Evolutionary conservation across 2,888 invertebrate species (phyloP).

Genomic region (Cheilosia soror): DNA sequence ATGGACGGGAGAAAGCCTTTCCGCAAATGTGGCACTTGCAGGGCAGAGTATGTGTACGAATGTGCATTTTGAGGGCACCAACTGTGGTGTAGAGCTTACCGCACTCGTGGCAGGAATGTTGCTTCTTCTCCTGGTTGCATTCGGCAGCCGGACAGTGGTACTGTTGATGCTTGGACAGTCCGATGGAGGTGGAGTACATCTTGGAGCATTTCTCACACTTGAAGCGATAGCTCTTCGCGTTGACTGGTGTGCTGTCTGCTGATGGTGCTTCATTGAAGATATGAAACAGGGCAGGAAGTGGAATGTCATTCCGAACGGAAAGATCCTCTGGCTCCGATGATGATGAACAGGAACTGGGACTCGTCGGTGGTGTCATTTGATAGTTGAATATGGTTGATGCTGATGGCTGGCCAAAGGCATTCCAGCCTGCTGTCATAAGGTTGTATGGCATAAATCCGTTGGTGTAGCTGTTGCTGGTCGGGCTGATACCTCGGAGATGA

Average conservation of each 20-base stretch:
- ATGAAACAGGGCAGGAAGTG: conserved; percentile 81
- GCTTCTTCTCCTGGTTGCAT: conserved; percentile 93
- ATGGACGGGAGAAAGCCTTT: conserved; percentile 83
- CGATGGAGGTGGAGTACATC: conserved; percentile 97
- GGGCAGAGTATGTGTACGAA: conserved; percentile 82
- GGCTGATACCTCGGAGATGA: conserved; percentile 80
- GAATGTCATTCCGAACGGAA: conserved; percentile 81
- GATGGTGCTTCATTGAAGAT: conserved; percentile 79
- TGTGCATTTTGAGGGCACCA: conserved; percentile 83
- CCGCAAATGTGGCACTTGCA: conserved; percentile 83
- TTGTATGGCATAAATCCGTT: conserved; percentile 80
- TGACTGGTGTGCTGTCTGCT: conserved; percentile 28
- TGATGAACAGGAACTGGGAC: conserved; percentile 80
- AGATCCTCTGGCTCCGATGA: conserved; percentile 82
- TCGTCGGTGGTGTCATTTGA: conserved; percentile 81
- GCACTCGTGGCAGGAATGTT: conserved; percentile 83
- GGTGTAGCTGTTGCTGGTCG: conserved; percentile 79
- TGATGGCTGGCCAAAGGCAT: conserved; percentile 74
- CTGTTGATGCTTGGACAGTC: conserved; percentile 96
- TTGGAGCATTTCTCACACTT: conserved; percentile 97
- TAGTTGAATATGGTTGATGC: conserved; percentile 78
- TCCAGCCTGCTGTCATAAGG: conserved; percentile 80
- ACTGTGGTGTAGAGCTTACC: conserved; percentile 83
- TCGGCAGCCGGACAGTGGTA: conserved; percentile 96
- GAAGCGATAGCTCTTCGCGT: conserved; percentile 86